Conservation (phyloP, 1,140 invertebrate genomes). For the Rhynchophorus ferrugineus region DNA sequence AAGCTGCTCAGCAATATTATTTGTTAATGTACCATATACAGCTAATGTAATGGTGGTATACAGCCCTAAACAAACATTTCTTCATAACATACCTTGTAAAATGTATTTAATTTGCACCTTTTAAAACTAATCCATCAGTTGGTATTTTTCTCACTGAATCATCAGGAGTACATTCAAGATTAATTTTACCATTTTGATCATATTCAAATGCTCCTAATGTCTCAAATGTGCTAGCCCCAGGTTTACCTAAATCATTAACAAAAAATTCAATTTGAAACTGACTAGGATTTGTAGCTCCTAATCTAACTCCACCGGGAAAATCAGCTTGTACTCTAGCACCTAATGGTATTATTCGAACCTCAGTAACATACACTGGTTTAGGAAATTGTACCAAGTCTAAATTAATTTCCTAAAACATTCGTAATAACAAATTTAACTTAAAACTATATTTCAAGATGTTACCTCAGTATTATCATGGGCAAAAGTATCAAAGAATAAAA, state of each 20-base stretch:
- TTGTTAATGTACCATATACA: slow-evolving; percentile 79
- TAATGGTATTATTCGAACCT: slow-evolving; percentile 88
- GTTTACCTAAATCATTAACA: slow-evolving; percentile 90
- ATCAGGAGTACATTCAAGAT: slow-evolving; percentile 67
- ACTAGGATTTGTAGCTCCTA: slow-evolving; percentile 93
- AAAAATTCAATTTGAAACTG: slow-evolving; percentile 94
- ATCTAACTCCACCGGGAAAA: slow-evolving; percentile 83
- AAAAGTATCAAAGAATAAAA: slow-evolving; percentile 87
- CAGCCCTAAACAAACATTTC: slow-evolving; percentile 50
- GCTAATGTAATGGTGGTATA: slow-evolving; percentile 92
- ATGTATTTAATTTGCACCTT: slow-evolving; percentile 46
- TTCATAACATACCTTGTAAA: background rate
- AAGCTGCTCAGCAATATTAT: slow-evolving; percentile 51
- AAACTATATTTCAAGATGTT: slow-evolving; percentile 26
- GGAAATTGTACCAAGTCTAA: slow-evolving; percentile 93
- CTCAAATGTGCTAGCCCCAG: slow-evolving; percentile 88
- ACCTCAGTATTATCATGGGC: slow-evolving; percentile 83
- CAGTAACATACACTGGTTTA: slow-evolving; percentile 84
- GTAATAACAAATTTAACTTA: background rate
- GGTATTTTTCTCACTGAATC: slow-evolving; percentile 65
- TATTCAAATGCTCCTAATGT: slow-evolving; percentile 86
- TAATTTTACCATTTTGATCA: slow-evolving; percentile 89
- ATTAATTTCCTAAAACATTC: slow-evolving; percentile 72
- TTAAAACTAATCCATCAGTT: slow-evolving; percentile 87
- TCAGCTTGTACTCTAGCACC: slow-evolving; percentile 89